Conservation (phyloP, 2,113 vertebrate genomes). For the Oryzias celebensis region DNA sequence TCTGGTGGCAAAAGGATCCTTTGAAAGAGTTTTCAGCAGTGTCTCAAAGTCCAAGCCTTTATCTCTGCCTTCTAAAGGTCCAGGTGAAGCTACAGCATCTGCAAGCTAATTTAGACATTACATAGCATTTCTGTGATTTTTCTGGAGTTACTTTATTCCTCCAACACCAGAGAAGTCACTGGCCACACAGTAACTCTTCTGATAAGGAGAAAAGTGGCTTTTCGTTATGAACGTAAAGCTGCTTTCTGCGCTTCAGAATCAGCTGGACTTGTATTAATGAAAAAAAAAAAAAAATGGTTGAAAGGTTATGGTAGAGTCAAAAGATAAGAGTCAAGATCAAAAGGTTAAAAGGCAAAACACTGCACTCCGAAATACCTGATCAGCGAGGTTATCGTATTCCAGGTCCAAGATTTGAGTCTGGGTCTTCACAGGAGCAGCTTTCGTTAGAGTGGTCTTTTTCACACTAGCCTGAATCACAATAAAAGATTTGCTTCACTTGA, state of each 20-base stretch:
- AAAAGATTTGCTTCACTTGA: not conserved
- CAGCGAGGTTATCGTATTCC: slow-evolving; percentile 71
- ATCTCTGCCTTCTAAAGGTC: slow-evolving; percentile 45
- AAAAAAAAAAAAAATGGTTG: too few relatives aligned
- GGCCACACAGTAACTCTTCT: too few relatives aligned
- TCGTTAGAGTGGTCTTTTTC: not conserved
- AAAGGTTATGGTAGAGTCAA: too few relatives aligned
- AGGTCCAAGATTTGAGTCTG: slow-evolving; percentile 52
- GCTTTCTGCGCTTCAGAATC: too few relatives aligned
- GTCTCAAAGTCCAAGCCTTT: slow-evolving; percentile 72
- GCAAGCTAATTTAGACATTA: slow-evolving; percentile 78
- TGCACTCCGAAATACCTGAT: slow-evolving; percentile 53
- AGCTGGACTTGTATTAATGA: too few relatives aligned
- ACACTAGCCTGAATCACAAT: slow-evolving; percentile 29
- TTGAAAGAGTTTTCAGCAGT: slow-evolving; percentile 68
- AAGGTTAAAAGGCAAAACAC: too few relatives aligned
- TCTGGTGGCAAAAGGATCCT: slow-evolving; percentile 82
- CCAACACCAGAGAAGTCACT: too few relatives aligned
- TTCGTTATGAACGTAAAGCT: too few relatives aligned
- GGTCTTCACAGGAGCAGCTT: slow-evolving; percentile 22
- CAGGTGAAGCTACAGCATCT: slow-evolving; percentile 66
- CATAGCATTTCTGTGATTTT: not conserved
- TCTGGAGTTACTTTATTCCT: not conserved
- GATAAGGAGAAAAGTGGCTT: too few relatives aligned
- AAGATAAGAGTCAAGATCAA: too few relatives aligned